Base-by-base conservation (phyloP, 2,888 invertebrate genomes). In the Rosalia funebris region DNA sequence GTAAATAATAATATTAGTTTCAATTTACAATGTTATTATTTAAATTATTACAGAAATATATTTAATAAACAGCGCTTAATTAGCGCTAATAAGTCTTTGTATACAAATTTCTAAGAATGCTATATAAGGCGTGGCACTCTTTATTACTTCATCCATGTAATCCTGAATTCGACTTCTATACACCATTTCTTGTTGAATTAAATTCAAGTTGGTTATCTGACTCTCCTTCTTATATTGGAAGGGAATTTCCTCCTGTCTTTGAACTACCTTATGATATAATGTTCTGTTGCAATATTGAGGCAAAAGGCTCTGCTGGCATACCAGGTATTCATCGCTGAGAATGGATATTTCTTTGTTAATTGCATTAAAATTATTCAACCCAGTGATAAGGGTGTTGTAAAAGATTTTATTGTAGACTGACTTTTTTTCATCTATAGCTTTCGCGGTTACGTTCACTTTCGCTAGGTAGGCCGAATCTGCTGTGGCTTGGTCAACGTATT, bases 241-340 rank as follows among this genome's bases (percentile, higher is more conserved):
- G 10, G 50, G 50, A n/a, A 41, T 39, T 31, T 50, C 25, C 10
- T 15, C 50, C 17, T 50, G 50, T 19, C 39, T 39, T 15, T 17
- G 25, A 1, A 41, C 3, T 1, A 41, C 9, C 20, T 41, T 50
- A 1, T 10, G 14, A 7, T 39, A 41, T 1, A 50, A 9, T 9
- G 39, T 31, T 7, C 2, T 7, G 9, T 41, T 41, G 25, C 50
- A 50, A 9, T 50, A 50, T 15, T 50, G 11, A 1, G 39, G 25
- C 9, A 7, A n/a, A 2, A 3, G 10, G 10, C 39, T 25, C 4
- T 5, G 12, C 4, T 15, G n/a, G n/a, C 50, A 50, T 2, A 39
- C 1, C 4, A 4, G 3, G 39, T 17, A 50, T 5, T 50, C 50
- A 10, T 14, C 5, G 1, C 10, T 10, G 1, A 50, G 37, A 14